These are phyloP conservation scores for Saiga tatarica DNA, from an alignment of 2,113 vertebrate genomes.

Conservation along the genomic window DNA sequence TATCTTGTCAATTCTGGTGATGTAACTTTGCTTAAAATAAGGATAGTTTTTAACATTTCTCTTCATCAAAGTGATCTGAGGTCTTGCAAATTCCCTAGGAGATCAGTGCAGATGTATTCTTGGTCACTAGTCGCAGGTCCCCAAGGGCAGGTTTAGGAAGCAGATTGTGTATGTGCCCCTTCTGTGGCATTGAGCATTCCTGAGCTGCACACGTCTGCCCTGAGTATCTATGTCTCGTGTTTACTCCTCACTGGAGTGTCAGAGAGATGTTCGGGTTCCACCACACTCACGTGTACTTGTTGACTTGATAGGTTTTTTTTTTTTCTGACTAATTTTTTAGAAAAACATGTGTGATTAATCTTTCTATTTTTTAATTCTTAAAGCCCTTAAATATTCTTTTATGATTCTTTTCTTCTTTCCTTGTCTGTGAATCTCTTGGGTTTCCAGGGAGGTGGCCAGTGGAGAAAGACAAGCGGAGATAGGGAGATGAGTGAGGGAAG, in stretches of 20 bases:
- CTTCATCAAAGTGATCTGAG: not conserved
- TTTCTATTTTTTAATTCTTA: not conserved
- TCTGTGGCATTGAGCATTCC: not conserved
- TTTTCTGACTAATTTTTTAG: not conserved
- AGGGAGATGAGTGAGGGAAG: not conserved
- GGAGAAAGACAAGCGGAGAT: not conserved
- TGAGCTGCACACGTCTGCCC: not conserved
- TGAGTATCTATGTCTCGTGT: not conserved
- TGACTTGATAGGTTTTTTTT: not conserved
- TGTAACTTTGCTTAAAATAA: not conserved
- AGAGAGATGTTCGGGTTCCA: not conserved
- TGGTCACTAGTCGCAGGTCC: not conserved
- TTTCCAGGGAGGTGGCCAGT: not conserved
- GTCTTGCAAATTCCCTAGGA: not conserved
- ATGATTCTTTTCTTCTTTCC: not conserved
- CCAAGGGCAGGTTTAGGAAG: not conserved
- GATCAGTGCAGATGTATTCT: not conserved
- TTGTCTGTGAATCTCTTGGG: not conserved
- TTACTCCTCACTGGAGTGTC: not conserved
- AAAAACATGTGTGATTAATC: not conserved
- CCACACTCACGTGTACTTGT: not conserved
- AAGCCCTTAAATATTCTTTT: not conserved
- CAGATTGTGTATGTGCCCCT: not conserved
- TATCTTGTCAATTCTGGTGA: not conserved
- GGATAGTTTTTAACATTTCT: not conserved